Conservation (phyloP, 2,797 vertebrate species). For the Megalops cyprinoides region DNA sequence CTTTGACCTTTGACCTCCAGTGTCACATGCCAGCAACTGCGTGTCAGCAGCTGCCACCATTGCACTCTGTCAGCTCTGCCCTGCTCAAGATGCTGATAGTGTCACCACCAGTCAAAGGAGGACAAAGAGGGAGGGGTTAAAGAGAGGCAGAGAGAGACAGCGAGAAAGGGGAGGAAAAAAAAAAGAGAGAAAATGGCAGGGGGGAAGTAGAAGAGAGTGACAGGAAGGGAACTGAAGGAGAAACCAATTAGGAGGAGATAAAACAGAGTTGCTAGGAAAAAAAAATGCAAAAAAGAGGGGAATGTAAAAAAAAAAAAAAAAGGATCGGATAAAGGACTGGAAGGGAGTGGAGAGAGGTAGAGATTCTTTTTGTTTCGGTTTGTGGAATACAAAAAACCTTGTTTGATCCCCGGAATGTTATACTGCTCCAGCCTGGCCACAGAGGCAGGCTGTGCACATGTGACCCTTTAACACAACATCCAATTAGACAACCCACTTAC, state of each 20-base stretch:
- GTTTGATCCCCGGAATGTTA: background rate
- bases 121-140: background rate
- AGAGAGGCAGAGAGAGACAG: too few relatives aligned
- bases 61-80: background rate
- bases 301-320: background rate
- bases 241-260: background rate
- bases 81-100: background rate
- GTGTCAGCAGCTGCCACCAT: slow-evolving; percentile 10
- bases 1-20: background rate
- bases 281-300: background rate
- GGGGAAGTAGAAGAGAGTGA: background rate
- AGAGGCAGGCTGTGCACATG: background rate
- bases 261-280: background rate
- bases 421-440: background rate
- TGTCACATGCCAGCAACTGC: background rate
- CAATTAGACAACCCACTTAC: background rate
- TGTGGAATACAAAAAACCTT: background rate
- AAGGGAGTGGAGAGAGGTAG: background rate
- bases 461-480: background rate
- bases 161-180: too few relatives aligned
- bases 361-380: background rate
- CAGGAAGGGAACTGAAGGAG: background rate
- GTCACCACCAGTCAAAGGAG: background rate
- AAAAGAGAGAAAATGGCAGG: background rate
- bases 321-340: background rate